Conservation (phyloP, 2,113 vertebrate species). For the Agapornis roseicollis region DNA sequence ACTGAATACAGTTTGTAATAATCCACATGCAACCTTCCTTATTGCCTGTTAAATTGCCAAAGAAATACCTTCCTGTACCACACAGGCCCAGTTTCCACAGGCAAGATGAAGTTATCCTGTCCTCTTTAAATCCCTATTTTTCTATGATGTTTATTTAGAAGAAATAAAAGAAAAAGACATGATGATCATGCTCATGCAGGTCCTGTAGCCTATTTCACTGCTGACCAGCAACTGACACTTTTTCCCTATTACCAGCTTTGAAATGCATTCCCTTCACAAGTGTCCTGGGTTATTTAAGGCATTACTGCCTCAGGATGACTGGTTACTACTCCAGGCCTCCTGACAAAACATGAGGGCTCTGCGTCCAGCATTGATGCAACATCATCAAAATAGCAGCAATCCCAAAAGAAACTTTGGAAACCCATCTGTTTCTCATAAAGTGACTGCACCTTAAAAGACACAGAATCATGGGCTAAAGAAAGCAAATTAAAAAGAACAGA, state of each 20-base stretch:
- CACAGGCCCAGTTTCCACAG: background rate
- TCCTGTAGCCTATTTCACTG: background rate
- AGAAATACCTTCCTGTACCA: background rate
- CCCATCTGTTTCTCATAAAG: background rate
- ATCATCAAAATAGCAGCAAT: background rate
- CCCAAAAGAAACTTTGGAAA: background rate
- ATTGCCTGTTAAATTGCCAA: background rate
- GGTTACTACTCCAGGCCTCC: background rate
- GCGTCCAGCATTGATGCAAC: background rate
- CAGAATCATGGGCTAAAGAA: background rate
- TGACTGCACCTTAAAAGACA: background rate
- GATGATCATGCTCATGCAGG: accelerated
- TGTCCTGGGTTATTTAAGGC: too few relatives aligned
- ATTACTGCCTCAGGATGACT: background rate
- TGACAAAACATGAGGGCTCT: background rate
- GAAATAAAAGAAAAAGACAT: background rate
- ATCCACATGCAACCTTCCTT: background rate
- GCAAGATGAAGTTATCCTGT: too few relatives aligned
- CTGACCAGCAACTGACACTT: background rate
- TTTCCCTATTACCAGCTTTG: background rate
- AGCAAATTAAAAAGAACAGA: background rate
- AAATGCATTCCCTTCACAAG: background rate
- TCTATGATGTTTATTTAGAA: background rate
- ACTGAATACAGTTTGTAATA: background rate
- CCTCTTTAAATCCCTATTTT: background rate